Base-by-base conservation (phyloP, 2,797 vertebrate species). In the Gymnoscopelus microlampas region DNA sequence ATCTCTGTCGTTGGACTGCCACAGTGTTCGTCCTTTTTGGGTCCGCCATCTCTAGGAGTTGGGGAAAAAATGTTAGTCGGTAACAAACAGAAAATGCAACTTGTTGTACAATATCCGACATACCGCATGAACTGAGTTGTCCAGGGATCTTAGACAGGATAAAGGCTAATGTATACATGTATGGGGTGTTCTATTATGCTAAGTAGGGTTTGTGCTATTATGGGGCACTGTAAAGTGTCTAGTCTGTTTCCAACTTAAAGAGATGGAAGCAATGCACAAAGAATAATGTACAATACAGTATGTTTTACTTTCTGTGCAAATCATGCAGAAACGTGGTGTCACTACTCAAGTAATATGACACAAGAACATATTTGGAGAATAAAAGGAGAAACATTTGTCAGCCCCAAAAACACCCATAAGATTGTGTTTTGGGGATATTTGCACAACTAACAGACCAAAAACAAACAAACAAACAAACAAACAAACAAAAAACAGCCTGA, bases 11-110 rank as follows among this genome's bases (percentile, higher is more conserved):
- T 60, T 53, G 32, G 54, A 71, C 60, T 8, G 68, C 54, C 68
- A 58, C 74, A 59, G 49, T 56, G 14, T 77, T 82, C 5, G 58
- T 74, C 77, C 60, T 53, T 60, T 80, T 85, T 48, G 67, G 12
- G 10, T 91, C 89, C 44, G 77, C 29, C 58, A 63, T 65, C 56
- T 92, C 90, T 92, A 56, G 49, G 84, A 84, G 35, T 81, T 64
- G 87, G 51, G 81, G 47, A 7, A 24, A 65, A 63, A 74, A 44
- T 44, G 68, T 85, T 71, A 69, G 66, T 44, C 53, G 26, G 51
- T 59, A 61, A 67, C 56, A 48, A 8, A 44, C 24, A 66, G 53
- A 69, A 57, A 67, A 68, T 76, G 70, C 39, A 67, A 61, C 51
- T 70, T 64, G 53, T 54, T 29, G 9, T n/a, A 14, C 44, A 13